These are phyloP conservation scores for Aptenodytes forsteri DNA, from an alignment of 2,113 vertebrate species.

Conservation along the genomic window DNA sequence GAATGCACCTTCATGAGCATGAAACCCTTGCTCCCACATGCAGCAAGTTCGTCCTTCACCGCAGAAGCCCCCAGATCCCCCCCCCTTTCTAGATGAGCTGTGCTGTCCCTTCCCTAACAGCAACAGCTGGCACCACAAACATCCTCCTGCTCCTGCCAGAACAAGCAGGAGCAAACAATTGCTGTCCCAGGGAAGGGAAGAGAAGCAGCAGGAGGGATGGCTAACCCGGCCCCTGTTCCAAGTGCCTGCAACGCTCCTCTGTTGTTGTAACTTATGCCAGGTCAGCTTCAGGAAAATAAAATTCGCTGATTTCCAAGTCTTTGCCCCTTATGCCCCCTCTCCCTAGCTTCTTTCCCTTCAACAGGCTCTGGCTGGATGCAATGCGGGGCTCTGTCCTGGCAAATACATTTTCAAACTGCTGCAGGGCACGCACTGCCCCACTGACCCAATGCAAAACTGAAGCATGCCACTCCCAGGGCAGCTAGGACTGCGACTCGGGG, in stretches of 20 bases:
- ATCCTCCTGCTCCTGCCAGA: not conserved
- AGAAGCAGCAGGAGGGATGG: not conserved
- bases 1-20: not conserved
- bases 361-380: not conserved
- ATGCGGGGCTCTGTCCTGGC: fast-evolving
- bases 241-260: not conserved
- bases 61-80: not conserved
- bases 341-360: not conserved
- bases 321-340: not conserved
- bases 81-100: not conserved
- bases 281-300: not conserved
- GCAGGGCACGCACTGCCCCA: not conserved
- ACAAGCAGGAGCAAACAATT: not conserved
- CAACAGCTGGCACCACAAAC: not conserved
- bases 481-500: fast-evolving
- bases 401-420: not conserved
- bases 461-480: fast-evolving
- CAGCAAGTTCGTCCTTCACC: not conserved
- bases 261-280: not conserved
- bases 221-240: not conserved
- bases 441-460: not conserved
- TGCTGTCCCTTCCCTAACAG: not conserved
- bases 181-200: not conserved
- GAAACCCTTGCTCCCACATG: not conserved
- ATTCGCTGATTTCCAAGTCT: not conserved